Conservation (phyloP, 1,140 invertebrate genomes). For the Hirudo medicinalis region DNA sequence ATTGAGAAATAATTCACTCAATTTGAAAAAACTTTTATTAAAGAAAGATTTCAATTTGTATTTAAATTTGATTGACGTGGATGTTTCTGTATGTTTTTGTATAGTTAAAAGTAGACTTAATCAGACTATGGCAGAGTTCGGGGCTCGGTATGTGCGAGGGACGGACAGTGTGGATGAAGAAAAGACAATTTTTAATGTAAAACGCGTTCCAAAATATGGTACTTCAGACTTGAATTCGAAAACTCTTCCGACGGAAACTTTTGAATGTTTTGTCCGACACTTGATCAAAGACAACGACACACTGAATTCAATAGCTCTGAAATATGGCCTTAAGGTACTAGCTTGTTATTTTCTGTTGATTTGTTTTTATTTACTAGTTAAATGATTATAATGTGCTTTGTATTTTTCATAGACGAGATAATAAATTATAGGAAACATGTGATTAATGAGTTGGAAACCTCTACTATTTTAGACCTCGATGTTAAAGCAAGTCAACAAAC, state of each 20-base stretch:
- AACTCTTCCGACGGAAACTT: not conserved
- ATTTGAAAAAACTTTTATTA: no score
- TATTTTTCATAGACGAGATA: not conserved
- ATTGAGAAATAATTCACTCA: no score
- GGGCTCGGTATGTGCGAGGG: no score
- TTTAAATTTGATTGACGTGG: no score
- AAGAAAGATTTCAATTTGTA: no score
- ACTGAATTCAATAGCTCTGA: constrained; percentile 1
- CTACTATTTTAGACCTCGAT: not conserved
- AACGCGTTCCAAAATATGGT: constrained; percentile 11
- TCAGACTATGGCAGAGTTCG: no score
- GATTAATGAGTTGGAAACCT: not conserved
- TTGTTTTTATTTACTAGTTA: not conserved
- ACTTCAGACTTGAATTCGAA: not conserved
- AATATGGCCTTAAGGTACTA: constrained; percentile 7
- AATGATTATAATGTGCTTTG: not conserved
- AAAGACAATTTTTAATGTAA: not conserved
- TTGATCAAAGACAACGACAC: not conserved
- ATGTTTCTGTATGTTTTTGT: no score
- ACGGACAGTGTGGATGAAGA: not conserved
- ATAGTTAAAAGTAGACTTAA: no score
- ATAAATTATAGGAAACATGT: not conserved
- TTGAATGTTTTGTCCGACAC: constrained; percentile 3
- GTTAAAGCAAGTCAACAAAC: not conserved
- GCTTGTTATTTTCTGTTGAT: not conserved